These are phyloP conservation scores for Stigmatopora nigra DNA, from an alignment of 2,113 vertebrate genomes.

Conservation along the genomic window DNA sequence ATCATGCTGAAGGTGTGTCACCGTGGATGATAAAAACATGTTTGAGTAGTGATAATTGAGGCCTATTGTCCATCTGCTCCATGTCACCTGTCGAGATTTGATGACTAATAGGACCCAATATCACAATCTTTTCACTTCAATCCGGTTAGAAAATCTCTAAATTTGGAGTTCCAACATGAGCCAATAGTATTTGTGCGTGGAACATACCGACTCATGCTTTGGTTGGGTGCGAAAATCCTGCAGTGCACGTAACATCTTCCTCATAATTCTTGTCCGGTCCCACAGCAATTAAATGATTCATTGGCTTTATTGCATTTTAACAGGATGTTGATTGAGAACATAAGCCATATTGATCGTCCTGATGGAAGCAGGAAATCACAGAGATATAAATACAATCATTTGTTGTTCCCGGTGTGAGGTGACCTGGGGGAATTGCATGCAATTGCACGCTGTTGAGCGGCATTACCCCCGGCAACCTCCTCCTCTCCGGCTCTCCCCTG, in stretches of 20 bases:
- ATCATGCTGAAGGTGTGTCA: constrained; percentile 32
- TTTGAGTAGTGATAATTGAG: constrained; percentile 48
- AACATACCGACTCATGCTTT: constrained; percentile 20
- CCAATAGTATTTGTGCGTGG: background rate
- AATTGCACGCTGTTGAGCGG: constrained; percentile 71
- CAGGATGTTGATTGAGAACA: constrained; percentile 74
- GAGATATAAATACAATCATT: constrained; percentile 74
- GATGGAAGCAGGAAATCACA: constrained; percentile 77
- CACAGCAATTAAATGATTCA: constrained; percentile 74
- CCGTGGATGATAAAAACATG: constrained; percentile 49
- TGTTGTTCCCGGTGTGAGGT: constrained; percentile 71
- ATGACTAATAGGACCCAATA: background rate
- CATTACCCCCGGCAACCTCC: constrained; percentile 66
- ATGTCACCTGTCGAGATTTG: constrained; percentile 7
- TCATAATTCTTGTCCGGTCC: constrained; percentile 57
- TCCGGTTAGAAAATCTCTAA: background rate
- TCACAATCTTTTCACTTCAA: background rate
- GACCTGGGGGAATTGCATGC: constrained; percentile 65
- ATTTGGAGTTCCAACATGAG: background rate
- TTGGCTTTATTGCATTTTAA: constrained; percentile 69
- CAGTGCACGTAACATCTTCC: constrained; percentile 36
- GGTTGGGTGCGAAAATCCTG: constrained; percentile 36
- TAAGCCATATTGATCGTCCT: constrained; percentile 73
- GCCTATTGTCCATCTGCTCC: constrained; percentile 35
- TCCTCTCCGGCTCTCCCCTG: constrained; percentile 58